Evolutionary conservation across 2,888 invertebrate species (phyloP).

Genomic region (Dascillus cervinus): DNA sequence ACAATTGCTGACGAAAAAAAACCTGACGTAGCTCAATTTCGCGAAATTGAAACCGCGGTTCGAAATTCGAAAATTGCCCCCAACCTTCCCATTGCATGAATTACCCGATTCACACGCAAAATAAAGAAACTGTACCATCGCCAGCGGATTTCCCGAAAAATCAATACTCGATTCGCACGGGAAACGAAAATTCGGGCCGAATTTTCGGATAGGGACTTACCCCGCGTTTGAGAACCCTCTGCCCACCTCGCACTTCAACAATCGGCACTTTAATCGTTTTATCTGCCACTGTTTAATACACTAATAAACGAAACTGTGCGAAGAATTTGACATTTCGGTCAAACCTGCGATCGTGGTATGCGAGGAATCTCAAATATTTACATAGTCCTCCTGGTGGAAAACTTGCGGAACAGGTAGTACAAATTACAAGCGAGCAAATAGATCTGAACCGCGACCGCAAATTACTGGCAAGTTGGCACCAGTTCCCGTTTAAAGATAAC

Average conservation of each 20-base stretch:
- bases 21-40: too few species aligned
- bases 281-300: constrained; percentile 34
- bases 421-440: constrained; percentile 4
- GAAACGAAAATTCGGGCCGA: not conserved
- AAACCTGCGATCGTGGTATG: constrained; percentile 61
- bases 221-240: too few species aligned
- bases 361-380: constrained; percentile 60
- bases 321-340: constrained; percentile 65
- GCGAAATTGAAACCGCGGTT: too few species aligned
- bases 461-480: not conserved
- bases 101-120: too few species aligned
- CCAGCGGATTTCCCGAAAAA: not conserved
- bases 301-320: constrained; percentile 41
- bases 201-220: too few species aligned
- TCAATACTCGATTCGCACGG: not conserved
- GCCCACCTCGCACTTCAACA: constrained; percentile 28
- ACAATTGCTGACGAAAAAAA: constrained; percentile 23
- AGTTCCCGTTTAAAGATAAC: too few species aligned
- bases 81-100: too few species aligned
- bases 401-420: constrained; percentile 39
- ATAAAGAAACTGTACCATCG: too few species aligned
- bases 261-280: constrained; percentile 30
- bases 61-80: too few species aligned
- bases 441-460: not conserved
- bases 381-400: constrained; percentile 53